A percentile compares a stretch with the other conserved stretches of the same genome.
phyloP scores from a whole-genome alignment of 1,140 invertebrate genomes.

The Bombyx mori region ASM3026992v2 NC_085122.1:10490001-10490500 shows the following conservation, averaged over 20 bases:
- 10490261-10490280: not conserved
- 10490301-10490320: constrained; percentile 70
- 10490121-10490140: constrained; percentile 56
- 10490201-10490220: constrained; percentile 72
- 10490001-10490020: not conserved
- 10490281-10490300: too few relatives aligned
- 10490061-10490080: constrained; percentile 39
- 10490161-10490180: constrained; percentile 68
- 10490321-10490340: constrained; percentile 32
- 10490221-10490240: not conserved
- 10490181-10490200: constrained; percentile 74
- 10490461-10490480: constrained; percentile 66
- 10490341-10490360: constrained; percentile 67
- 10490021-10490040: constrained; percentile 29
- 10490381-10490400: constrained; percentile 76
- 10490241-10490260: not conserved
- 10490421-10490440: constrained; percentile 70
- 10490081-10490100: constrained; percentile 35
- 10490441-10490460: constrained; percentile 77
- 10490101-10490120: constrained; percentile 29
- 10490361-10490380: constrained; percentile 72
- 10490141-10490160: constrained; percentile 71
- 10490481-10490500: constrained; percentile 52
- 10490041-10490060: constrained; percentile 39
- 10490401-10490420: constrained; percentile 81